Conservation (phyloP, 2,888 invertebrate genomes). For the Agriopis leucophaearia region DNA sequence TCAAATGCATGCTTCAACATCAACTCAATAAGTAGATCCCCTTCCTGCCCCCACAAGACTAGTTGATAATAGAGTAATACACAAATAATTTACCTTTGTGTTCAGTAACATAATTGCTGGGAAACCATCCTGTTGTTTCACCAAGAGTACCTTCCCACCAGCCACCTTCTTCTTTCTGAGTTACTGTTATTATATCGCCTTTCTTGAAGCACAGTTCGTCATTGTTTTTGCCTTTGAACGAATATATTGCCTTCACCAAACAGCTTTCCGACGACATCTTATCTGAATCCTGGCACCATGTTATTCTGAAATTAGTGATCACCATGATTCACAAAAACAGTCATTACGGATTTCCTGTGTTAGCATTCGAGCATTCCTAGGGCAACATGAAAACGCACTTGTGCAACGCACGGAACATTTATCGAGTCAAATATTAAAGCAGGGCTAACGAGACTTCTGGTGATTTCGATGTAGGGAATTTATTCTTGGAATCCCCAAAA, state of each 20-base stretch:
- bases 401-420: conserved; percentile 2
- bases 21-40: neutral
- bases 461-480: conserved; percentile 36
- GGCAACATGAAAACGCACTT: conserved; percentile 8
- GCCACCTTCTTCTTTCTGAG: conserved; percentile 98
- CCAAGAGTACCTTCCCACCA: conserved; percentile 99
- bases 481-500: conserved; percentile 49
- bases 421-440: neutral
- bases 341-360: conserved; percentile 26
- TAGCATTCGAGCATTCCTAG: conserved; percentile 17
- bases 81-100: conserved; percentile 86
- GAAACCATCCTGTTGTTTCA: conserved; percentile 99
- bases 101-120: conserved; percentile 98
- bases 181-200: conserved; percentile 98
- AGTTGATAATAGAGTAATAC: neutral
- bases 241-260: conserved; percentile 96
- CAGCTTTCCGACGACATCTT: conserved; percentile 87
- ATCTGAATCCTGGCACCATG: conserved; percentile 68
- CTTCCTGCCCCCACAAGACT: conserved; percentile 20
- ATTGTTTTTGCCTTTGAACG: conserved; percentile 98
- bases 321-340: conserved; percentile 31
- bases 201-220: conserved; percentile 99
- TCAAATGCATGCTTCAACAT: neutral
- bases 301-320: conserved; percentile 53
- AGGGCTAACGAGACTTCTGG: conserved; percentile 11